These are phyloP conservation scores for Cyrtonyx montezumae DNA, from an alignment of 2,113 vertebrate genomes.

Conservation along the genomic window DNA sequence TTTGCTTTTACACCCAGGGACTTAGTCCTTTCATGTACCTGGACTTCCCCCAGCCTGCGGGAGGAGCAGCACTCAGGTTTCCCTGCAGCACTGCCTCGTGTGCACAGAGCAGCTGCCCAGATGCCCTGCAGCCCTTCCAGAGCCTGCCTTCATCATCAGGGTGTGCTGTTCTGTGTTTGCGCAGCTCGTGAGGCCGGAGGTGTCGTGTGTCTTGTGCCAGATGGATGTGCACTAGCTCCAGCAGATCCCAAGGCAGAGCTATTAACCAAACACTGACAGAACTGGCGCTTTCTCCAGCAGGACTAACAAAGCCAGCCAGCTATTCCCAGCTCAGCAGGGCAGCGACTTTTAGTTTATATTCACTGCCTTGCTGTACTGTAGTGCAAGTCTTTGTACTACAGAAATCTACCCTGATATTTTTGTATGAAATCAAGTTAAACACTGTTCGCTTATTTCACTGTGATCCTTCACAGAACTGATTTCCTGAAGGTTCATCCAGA, in stretches of 20 bases:
- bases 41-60: neutral
- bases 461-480: neutral
- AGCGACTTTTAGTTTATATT: neutral
- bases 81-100: neutral
- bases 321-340: conserved; percentile 2
- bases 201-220: neutral
- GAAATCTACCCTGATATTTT: neutral
- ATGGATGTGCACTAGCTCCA: neutral
- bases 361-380: neutral
- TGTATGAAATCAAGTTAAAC: neutral
- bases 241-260: conserved; percentile 19
- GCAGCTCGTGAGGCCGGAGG: neutral
- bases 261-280: conserved; percentile 39
- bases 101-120: neutral
- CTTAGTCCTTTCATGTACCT: neutral
- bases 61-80: neutral
- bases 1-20: neutral
- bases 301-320: conserved; percentile 36
- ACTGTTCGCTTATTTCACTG: neutral
- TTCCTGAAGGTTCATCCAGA: neutral
- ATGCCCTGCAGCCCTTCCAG: neutral
- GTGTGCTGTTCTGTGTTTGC: neutral
- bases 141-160: neutral
- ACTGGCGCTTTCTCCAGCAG: neutral
- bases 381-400: neutral